phyloP scores from a whole-genome alignment of 2,888 invertebrate genomes.

The Toxonevra muliebris region DNA sequence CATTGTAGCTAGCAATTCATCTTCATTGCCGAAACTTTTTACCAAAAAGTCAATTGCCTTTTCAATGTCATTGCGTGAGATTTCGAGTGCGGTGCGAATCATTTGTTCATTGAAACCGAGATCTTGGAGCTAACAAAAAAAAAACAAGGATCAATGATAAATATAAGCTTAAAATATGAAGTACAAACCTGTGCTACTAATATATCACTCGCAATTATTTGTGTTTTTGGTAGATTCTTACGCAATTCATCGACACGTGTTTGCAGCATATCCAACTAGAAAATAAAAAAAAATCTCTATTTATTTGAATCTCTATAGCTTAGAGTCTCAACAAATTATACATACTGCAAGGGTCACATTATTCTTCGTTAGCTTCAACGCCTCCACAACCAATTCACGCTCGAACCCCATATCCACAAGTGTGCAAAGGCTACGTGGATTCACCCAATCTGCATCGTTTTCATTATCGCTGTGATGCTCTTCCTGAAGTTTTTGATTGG shows the following conservation, averaged over 20 bases:
- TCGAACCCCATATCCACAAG: constrained; percentile 77
- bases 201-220: constrained; percentile 39
- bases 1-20: constrained; percentile 54
- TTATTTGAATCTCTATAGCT: background rate
- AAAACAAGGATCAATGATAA: background rate
- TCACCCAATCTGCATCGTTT: constrained; percentile 54
- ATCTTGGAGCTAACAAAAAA: constrained; percentile 54
- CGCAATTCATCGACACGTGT: constrained; percentile 47
- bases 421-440: constrained; percentile 64
- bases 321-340: constrained; percentile 45
- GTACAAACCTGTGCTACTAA: constrained; percentile 46
- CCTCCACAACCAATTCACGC: constrained; percentile 69
- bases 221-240: constrained; percentile 40
- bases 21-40: constrained; percentile 55
- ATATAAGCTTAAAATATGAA: background rate
- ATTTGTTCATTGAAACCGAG: constrained; percentile 71
- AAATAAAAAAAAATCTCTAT: constrained; percentile 45
- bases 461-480: constrained; percentile 22
- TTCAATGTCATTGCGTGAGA: constrained; percentile 68
- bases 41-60: constrained; percentile 71
- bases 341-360: constrained; percentile 74
- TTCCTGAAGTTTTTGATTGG: constrained; percentile 50
- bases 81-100: constrained; percentile 68
- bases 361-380: constrained; percentile 75
- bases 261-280: constrained; percentile 57